phyloP scores from a whole-genome alignment of 2,888 invertebrate genomes.

The Heliconius ismenius region DNA sequence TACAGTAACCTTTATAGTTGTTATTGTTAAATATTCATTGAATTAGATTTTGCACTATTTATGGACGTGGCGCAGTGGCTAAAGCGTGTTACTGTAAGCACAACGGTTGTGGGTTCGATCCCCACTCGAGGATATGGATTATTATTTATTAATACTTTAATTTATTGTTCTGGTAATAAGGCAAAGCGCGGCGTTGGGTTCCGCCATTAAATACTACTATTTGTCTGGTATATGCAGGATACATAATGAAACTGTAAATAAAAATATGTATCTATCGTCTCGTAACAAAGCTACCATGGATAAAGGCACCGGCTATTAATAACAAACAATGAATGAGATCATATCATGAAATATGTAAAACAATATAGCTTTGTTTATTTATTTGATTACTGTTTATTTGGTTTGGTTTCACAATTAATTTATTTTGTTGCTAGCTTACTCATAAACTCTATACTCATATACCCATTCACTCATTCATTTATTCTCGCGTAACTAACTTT shows the following conservation, averaged over 20 bases:
- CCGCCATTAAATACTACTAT: too few species aligned
- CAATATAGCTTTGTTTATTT: neutral
- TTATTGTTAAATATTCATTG: neutral
- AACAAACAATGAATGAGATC: neutral
- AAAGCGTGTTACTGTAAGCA: too few species aligned
- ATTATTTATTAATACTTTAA: too few species aligned
- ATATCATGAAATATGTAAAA: neutral
- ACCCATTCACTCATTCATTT: neutral
- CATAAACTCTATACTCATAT: neutral
- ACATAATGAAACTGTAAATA: too few species aligned
- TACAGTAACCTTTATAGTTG: neutral
- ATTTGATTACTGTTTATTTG: neutral
- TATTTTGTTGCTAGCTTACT: neutral
- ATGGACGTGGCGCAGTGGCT: too few species aligned
- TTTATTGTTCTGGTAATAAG: too few species aligned
- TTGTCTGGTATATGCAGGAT: too few species aligned
- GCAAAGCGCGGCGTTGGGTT: too few species aligned
- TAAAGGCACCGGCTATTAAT: constrained; percentile 12
- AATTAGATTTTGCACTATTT: neutral
- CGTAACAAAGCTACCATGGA: neutral
- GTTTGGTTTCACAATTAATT: neutral
- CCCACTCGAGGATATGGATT: too few species aligned
- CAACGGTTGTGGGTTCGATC: too few species aligned
- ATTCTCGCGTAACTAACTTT: neutral
- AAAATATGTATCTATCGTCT: neutral